Conservation (phyloP, 2,888 invertebrate genomes). For the Syritta pipiens region DNA sequence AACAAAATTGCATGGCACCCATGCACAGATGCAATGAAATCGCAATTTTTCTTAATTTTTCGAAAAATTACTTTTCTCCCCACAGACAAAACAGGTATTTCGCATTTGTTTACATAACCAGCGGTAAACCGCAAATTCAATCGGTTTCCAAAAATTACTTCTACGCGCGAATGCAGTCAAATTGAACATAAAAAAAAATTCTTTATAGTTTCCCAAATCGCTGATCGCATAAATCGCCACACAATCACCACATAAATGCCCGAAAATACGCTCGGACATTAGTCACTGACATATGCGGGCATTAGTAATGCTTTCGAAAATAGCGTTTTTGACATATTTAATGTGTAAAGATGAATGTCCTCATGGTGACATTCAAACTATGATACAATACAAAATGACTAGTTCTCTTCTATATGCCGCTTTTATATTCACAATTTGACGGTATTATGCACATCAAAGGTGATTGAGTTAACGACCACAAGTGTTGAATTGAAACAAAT, state of each 20-base stretch:
- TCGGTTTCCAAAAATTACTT: slow-evolving; percentile 13
- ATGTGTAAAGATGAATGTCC: slow-evolving; percentile 25
- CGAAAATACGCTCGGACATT: slow-evolving; percentile 48
- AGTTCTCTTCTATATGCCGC: neutral
- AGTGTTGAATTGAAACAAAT: slow-evolving; percentile 45
- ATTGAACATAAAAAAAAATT: neutral
- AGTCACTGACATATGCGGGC: slow-evolving; percentile 56
- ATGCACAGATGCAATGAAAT: slow-evolving; percentile 40
- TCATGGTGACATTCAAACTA: slow-evolving; percentile 37
- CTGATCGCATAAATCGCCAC: slow-evolving; percentile 34
- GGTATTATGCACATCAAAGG: slow-evolving; percentile 39
- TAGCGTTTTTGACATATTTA: slow-evolving; percentile 58
- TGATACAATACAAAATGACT: slow-evolving; percentile 18
- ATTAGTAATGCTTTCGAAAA: slow-evolving; percentile 61
- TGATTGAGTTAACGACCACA: slow-evolving; percentile 58
- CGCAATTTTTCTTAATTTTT: slow-evolving; percentile 7
- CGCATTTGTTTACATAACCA: slow-evolving; percentile 48
- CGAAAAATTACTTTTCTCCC: neutral
- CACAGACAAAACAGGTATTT: slow-evolving; percentile 26
- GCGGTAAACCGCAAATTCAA: slow-evolving; percentile 17
- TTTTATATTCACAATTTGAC: slow-evolving; percentile 32
- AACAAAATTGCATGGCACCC: slow-evolving; percentile 24
- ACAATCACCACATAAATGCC: slow-evolving; percentile 38
- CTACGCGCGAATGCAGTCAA: neutral
- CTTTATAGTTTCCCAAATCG: slow-evolving; percentile 9